Percentiles rank a stretch among this genome's conserved stretches.
These are phyloP conservation scores for Anhinga rufa DNA, from an alignment of 2,113 vertebrate genomes.

Conservation along the genomic window DNA sequence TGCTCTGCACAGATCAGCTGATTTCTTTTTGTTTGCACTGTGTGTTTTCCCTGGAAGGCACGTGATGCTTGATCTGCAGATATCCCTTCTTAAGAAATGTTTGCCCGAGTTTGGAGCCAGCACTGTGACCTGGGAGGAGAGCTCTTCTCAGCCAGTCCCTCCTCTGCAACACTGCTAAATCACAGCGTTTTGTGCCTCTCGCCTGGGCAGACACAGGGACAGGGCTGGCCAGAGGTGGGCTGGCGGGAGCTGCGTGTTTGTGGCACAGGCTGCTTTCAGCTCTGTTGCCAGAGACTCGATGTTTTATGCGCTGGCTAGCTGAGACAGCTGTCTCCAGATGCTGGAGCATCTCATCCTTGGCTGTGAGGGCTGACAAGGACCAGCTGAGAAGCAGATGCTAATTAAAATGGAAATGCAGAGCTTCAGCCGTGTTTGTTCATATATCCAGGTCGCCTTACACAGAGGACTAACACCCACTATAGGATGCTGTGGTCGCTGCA, in stretches of 20 bases:
- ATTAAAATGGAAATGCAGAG: background rate
- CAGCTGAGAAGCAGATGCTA: conserved; percentile 3
- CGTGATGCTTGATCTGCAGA: background rate
- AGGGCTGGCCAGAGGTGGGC: background rate
- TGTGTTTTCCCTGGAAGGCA: background rate
- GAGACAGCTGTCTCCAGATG: background rate
- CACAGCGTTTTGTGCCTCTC: rapidly evolving
- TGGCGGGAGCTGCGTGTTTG: background rate
- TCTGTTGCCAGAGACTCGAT: rapidly evolving
- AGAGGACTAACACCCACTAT: background rate
- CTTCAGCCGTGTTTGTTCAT: background rate
- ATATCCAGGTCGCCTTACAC: no score
- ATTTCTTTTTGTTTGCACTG: background rate
- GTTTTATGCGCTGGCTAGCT: background rate
- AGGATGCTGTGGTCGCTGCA: background rate
- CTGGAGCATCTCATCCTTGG: background rate
- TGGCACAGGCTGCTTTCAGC: background rate
- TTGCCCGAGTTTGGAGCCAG: background rate
- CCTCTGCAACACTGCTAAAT: background rate
- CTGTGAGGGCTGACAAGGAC: background rate
- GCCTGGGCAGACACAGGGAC: rapidly evolving
- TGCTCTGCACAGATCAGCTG: background rate
- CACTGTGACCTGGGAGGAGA: rapidly evolving
- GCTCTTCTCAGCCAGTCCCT: background rate
- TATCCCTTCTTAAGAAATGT: background rate